A percentile compares a stretch with the other conserved stretches of the same genome.
Evolutionary conservation across 2,113 vertebrate species (phyloP).

Genomic region (Lasiurus borealis): DNA sequence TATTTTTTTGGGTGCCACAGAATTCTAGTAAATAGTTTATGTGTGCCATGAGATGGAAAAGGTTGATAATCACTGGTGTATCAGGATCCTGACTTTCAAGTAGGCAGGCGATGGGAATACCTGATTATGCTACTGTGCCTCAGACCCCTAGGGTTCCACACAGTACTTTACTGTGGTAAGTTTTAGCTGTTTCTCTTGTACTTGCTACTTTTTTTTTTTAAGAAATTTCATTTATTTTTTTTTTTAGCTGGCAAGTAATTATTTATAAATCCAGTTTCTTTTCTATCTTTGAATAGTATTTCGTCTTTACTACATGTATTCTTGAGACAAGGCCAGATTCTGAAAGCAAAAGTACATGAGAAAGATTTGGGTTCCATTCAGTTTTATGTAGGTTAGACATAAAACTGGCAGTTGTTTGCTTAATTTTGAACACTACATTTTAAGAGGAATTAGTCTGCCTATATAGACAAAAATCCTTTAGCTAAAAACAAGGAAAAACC

Average conservation of each 20-base stretch:
- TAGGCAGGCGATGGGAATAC: background rate
- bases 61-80: background rate
- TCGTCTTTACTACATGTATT: conserved; percentile 53
- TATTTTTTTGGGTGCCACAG: background rate
- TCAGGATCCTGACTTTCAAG: background rate
- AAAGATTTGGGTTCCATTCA: conserved; percentile 35
- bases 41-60: background rate
- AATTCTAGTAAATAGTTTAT: background rate
- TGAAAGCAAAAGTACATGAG: conserved; percentile 52
- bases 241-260: conserved; percentile 8
- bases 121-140: background rate
- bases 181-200: conserved; percentile 27
- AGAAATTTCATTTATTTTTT: conserved; percentile 20
- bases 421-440: conserved; percentile 43
- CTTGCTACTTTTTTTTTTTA: background rate
- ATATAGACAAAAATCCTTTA: background rate
- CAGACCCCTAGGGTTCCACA: background rate
- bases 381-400: conserved; percentile 25
- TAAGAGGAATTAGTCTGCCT: background rate
- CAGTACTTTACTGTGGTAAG: background rate
- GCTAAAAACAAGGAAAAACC: conserved; percentile 50
- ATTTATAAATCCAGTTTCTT: conserved; percentile 59
- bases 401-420: background rate
- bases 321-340: conserved; percentile 22
- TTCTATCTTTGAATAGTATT: conserved; percentile 56